phyloP scores from a whole-genome alignment of 1,140 invertebrate genomes.

The Aricia agestis region DNA sequence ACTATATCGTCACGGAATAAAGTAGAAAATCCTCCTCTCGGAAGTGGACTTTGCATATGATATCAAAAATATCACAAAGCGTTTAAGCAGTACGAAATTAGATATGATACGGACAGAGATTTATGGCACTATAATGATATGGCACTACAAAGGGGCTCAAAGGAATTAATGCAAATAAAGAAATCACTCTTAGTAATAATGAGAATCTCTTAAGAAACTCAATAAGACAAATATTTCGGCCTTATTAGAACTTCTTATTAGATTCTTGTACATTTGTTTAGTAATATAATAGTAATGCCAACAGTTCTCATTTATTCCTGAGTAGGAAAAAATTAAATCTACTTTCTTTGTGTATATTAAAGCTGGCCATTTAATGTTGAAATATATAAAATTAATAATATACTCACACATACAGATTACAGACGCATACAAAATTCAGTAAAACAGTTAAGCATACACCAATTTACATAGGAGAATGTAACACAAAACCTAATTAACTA shows the following conservation, averaged over 20 bases:
- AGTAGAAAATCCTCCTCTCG: not conserved
- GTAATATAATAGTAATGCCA: not conserved
- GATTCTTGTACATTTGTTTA: not conserved
- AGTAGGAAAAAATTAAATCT: no score
- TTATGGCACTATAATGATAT: constrained; percentile 30
- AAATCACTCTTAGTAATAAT: not conserved
- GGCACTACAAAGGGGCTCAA: constrained; percentile 16
- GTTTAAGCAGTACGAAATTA: constrained; percentile 26
- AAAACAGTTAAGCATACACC: not conserved
- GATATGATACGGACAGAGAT: constrained; percentile 34
- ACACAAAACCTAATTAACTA: constrained; percentile 54
- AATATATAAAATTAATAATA: no score
- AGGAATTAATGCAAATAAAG: constrained; percentile 11
- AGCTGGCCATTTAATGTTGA: no score
- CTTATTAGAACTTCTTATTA: not conserved
- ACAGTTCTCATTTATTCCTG: no score
- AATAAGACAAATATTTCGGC: not conserved
- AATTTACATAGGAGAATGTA: not conserved
- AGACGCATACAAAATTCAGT: not conserved
- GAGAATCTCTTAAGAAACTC: not conserved
- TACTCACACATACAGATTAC: no score
- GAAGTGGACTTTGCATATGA: constrained; percentile 13
- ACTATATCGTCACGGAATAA: constrained; percentile 6
- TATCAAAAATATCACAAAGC: constrained; percentile 21
- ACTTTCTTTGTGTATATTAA: no score